Evolutionary conservation across 2,797 vertebrate genomes (phyloP).

Genomic region (Telmatherina bonti): DNA sequence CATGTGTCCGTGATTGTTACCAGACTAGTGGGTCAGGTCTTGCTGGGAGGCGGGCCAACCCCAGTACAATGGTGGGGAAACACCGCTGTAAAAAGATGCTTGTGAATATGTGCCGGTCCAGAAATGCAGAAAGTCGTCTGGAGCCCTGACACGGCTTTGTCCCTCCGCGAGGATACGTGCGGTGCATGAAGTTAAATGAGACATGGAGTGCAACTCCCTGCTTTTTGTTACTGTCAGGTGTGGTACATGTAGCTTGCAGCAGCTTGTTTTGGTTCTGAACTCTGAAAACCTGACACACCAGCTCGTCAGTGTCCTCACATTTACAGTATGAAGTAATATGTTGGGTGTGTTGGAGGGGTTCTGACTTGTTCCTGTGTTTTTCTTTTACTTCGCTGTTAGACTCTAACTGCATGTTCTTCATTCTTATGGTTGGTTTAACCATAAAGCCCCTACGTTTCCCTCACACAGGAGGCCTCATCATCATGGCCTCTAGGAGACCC

Average conservation of each 20-base stretch:
- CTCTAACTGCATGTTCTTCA: not conserved
- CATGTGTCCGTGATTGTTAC: no score
- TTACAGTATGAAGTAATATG: slow-evolving; percentile 29
- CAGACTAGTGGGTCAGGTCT: no score
- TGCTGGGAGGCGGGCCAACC: no score
- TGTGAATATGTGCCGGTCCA: no score
- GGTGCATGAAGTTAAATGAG: not conserved
- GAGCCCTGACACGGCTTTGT: not conserved
- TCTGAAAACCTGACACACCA: slow-evolving; percentile 60
- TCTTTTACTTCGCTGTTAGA: not conserved
- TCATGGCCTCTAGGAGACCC: slow-evolving; percentile 35
- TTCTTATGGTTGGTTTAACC: not conserved
- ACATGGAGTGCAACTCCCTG: not conserved
- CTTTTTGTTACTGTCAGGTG: slow-evolving; percentile 21
- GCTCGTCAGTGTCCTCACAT: slow-evolving; percentile 37
- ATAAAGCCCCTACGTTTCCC: not conserved
- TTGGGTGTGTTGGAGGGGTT: slow-evolving; percentile 35
- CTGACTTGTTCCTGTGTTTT: not conserved
- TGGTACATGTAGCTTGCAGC: slow-evolving; percentile 14
- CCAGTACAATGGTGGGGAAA: no score
- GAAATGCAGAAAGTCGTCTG: no score
- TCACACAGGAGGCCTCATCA: slow-evolving; percentile 53
- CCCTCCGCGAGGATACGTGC: not conserved
- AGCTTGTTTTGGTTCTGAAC: not conserved
- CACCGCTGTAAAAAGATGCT: no score